Base-by-base conservation (phyloP, 64 coral and sea anemone genomes). In the Porites australiensis region DNA sequence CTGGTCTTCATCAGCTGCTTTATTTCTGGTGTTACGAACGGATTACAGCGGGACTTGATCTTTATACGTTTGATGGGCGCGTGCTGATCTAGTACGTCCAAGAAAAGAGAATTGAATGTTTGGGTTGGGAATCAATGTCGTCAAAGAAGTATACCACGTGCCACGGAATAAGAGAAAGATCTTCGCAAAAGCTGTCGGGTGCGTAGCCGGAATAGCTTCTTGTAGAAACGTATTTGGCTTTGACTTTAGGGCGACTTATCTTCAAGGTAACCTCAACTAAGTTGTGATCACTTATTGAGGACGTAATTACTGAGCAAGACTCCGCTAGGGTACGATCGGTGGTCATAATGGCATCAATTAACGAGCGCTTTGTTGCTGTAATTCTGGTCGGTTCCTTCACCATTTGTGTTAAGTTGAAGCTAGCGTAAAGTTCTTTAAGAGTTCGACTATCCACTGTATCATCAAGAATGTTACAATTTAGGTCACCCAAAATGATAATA, bases 201-300 rank as follows among this genome's bases (percentile, higher is more conserved):
- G 63, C 60, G 48, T 90, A 90, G 21, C 23, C 50, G 19, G 75
- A 67, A 27, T 90, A 90, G 68, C 76, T 80, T 54, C 85, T 74
- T 19, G 48, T 49, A 52, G 85, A 72, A 44, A 88, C 47, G 70
- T 88, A 88, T n/a, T n/a, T n/a, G n/a, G n/a, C n/a, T n/a, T n/a
- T n/a, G n/a, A n/a, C n/a, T n/a, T n/a, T n/a, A n/a, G n/a, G n/a
- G n/a, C n/a, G n/a, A n/a, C n/a, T n/a, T n/a, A n/a, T n/a, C n/a
- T n/a, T n/a, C n/a, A n/a, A 66, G 4, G 63, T 16, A 66, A 80
- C 77, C 57, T 80, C 77, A 55, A 80, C 57, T 80, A 80, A 80
- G 77, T 60, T 58, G 57, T 80, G 77, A 80, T 80, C 77, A 80
- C 77, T 80, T 80, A 80, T 79, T 79, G n/a, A n/a, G n/a, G n/a